phyloP scores from a whole-genome alignment of 2,888 invertebrate species.

The Erynnis tages region DNA sequence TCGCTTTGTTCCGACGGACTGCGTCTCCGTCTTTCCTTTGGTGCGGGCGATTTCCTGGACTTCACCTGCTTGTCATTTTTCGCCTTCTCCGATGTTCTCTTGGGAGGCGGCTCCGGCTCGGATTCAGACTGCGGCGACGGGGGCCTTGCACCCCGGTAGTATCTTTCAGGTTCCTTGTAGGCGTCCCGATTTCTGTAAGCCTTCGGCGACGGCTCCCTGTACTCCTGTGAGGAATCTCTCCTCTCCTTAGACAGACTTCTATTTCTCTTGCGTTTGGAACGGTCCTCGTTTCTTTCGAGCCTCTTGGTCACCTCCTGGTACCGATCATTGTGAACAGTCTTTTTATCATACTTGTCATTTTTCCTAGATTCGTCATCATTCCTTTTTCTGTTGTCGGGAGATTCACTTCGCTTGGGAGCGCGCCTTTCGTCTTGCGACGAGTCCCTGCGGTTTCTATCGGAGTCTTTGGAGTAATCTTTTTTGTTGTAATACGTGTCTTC shows the following conservation, averaged over 20 bases:
- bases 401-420: constrained; percentile 43
- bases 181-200: constrained; percentile 45
- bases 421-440: constrained; percentile 47
- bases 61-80: constrained; percentile 49
- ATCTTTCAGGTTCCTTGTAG: constrained; percentile 51
- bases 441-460: constrained; percentile 41
- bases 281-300: constrained; percentile 42
- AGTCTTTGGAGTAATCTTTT: constrained; percentile 37
- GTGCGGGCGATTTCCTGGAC: constrained; percentile 40
- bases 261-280: constrained; percentile 44
- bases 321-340: constrained; percentile 44
- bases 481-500: constrained; percentile 49
- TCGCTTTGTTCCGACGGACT: constrained; percentile 47
- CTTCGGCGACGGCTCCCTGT: constrained; percentile 52
- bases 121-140: constrained; percentile 58
- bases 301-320: constrained; percentile 34
- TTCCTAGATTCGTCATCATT: constrained; percentile 42
- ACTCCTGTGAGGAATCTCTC: constrained; percentile 52
- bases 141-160: constrained; percentile 48
- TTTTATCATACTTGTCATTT: constrained; percentile 44
- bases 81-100: constrained; percentile 44
- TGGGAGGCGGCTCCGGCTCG: constrained; percentile 49
- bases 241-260: constrained; percentile 51
- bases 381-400: constrained; percentile 44
- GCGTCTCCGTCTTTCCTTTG: constrained; percentile 45